These are phyloP conservation scores for Eurypyga helias DNA, from an alignment of 2,113 vertebrate species.

Conservation along the genomic window DNA sequence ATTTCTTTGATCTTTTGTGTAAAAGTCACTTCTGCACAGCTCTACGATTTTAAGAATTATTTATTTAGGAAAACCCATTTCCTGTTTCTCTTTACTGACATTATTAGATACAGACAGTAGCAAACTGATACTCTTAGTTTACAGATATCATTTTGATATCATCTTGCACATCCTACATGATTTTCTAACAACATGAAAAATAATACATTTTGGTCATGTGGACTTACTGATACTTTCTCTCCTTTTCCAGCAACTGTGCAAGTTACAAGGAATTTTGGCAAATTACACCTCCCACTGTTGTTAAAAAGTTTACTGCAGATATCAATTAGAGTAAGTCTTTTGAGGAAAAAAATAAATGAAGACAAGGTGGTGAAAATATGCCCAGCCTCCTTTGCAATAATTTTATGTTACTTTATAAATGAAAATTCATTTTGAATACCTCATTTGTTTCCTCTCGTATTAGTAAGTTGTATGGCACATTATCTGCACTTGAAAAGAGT, in stretches of 20 bases:
- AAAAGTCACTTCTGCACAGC: not conserved
- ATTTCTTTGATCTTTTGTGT: not conserved
- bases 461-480: not conserved
- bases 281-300: not conserved
- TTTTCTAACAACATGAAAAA: not conserved
- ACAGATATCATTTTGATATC: not conserved
- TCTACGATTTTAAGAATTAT: not conserved
- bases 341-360: not conserved
- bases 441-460: not conserved
- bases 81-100: not conserved
- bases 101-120: not conserved
- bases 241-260: not conserved
- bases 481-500: not conserved
- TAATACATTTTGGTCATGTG: not conserved
- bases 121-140: not conserved
- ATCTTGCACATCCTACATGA: not conserved
- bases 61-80: not conserved
- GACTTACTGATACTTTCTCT: not conserved
- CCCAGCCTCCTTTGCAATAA: not conserved
- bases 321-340: not conserved
- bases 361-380: not conserved
- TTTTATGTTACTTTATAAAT: not conserved
- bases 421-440: not conserved
- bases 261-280: not conserved
- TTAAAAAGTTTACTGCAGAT: not conserved